Evolutionary conservation across 30 jellyfish, hydroid and myxozoan species (phyloP).

Genomic region (Rhopilema esculentum): DNA sequence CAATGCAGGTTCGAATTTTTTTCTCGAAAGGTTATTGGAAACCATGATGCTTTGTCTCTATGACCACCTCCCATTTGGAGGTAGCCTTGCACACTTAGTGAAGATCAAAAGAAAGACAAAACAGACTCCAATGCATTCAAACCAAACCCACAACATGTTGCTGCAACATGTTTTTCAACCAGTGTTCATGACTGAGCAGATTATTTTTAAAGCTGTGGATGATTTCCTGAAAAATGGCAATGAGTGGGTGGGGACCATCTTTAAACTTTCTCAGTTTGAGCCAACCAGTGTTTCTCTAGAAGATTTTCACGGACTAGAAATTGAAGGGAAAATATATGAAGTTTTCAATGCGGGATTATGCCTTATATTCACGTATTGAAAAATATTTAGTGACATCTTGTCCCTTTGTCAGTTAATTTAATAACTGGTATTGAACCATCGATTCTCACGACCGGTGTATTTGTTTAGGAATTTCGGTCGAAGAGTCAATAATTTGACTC

Average conservation of each 20-base stretch:
- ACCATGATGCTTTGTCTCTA: too few relatives aligned
- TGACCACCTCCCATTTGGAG: too few relatives aligned
- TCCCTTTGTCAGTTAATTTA: not conserved
- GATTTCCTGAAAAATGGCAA: slow-evolving; percentile 34
- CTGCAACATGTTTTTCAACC: slow-evolving; percentile 42
- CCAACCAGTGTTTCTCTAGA: too few relatives aligned
- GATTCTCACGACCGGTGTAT: not conserved
- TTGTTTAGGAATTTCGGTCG: not conserved
- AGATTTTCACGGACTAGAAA: too few relatives aligned
- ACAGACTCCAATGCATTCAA: not conserved
- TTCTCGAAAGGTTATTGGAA: too few relatives aligned
- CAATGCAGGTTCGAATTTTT: too few relatives aligned
- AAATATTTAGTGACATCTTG: not conserved
- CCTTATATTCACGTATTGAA: not conserved
- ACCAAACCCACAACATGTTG: slow-evolving; percentile 46
- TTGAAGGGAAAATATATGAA: too few relatives aligned
- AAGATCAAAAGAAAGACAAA: not conserved
- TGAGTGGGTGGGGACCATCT: not conserved
- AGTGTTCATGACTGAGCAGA: slow-evolving; percentile 36
- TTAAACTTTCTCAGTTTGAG: not conserved
- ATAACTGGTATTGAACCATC: not conserved
- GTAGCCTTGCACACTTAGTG: too few relatives aligned
- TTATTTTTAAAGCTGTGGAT: slow-evolving; percentile 20
- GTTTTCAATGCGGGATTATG: too few relatives aligned
- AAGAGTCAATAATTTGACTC: not conserved